These are phyloP conservation scores for Premnoplex brunnescens DNA, from an alignment of 2,797 vertebrate genomes.

Conservation along the genomic window DNA sequence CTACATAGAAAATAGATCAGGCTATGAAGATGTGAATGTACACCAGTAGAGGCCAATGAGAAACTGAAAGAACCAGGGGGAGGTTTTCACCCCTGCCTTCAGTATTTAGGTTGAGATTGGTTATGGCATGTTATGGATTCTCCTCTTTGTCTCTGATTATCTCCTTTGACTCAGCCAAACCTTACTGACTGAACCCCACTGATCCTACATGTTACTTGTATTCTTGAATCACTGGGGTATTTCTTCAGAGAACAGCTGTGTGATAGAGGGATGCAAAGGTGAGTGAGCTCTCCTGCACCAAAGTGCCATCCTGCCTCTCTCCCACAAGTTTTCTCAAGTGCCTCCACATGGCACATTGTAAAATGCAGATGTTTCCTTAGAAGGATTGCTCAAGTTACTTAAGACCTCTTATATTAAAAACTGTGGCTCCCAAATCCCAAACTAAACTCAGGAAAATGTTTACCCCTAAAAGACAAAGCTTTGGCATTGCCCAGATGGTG, in stretches of 20 bases:
- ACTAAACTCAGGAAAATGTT: neutral
- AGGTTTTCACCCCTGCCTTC: neutral
- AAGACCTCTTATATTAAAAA: neutral
- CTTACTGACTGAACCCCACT: neutral
- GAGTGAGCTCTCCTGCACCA: neutral
- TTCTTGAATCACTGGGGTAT: neutral
- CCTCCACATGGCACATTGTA: neutral
- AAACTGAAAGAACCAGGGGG: neutral
- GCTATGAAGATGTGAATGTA: neutral
- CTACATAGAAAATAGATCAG: accelerated
- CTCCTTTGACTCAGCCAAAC: neutral
- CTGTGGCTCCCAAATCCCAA: neutral
- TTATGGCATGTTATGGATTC: neutral
- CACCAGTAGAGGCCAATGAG: accelerated
- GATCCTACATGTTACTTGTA: neutral
- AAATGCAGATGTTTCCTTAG: neutral
- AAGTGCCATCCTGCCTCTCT: neutral
- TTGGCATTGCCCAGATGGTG: neutral
- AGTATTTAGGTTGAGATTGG: neutral
- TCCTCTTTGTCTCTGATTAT: neutral
- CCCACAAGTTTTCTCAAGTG: neutral
- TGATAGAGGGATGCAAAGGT: neutral
- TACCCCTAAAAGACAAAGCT: neutral
- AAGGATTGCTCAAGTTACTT: neutral
- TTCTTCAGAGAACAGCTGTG: neutral